phyloP scores from a whole-genome alignment of 1,140 invertebrate species.

The Megathymus violae region DNA sequence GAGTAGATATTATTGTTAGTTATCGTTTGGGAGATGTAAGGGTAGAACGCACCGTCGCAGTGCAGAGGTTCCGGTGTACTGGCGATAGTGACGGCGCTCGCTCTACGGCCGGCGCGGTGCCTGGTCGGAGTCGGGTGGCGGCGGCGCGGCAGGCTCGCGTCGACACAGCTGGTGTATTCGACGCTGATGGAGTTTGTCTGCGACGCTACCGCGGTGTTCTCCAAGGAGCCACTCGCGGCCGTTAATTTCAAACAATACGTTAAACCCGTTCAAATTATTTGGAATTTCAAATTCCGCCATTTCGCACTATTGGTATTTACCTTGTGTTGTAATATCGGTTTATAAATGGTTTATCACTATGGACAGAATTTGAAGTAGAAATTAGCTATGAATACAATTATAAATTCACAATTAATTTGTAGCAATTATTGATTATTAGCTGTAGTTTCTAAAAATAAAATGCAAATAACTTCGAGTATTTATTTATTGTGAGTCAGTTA shows the following conservation, averaged over 20 bases:
- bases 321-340: no score
- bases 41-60: constrained; percentile 62
- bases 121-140: constrained; percentile 28
- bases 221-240: constrained; percentile 31
- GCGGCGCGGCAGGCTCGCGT: constrained; percentile 16
- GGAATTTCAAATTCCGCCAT: background rate
- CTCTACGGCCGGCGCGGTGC: constrained; percentile 24
- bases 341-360: no score
- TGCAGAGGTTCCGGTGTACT: constrained; percentile 61
- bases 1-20: constrained; percentile 20
- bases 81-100: constrained; percentile 31
- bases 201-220: constrained; percentile 34
- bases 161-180: constrained; percentile 13
- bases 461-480: no score
- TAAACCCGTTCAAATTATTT: constrained; percentile 1
- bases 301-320: background rate
- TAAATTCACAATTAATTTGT: no score
- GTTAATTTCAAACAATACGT: constrained; percentile 45
- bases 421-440: no score
- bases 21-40: constrained; percentile 30
- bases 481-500: no score
- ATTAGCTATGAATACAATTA: no score
- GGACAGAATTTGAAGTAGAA: no score
- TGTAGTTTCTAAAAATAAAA: no score
- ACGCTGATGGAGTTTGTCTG: constrained; percentile 11